Evolutionary conservation across 1,140 invertebrate species (phyloP).

Genomic region (Drosophila albomicans): DNA sequence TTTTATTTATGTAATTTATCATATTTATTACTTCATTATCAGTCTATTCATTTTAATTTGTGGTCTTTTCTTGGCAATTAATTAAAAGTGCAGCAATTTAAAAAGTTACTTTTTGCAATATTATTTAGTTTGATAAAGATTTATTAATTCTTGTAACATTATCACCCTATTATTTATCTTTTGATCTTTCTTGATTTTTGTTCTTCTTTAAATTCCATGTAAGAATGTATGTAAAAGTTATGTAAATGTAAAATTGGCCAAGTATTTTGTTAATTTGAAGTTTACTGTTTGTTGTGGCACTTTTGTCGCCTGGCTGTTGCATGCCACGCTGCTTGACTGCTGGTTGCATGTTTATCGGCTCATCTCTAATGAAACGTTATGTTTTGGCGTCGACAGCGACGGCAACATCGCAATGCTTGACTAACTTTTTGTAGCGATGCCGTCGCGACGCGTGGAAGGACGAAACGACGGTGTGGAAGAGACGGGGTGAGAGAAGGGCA

Average conservation of each 20-base stretch:
- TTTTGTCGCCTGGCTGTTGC: constrained; percentile 31
- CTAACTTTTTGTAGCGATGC: constrained; percentile 61
- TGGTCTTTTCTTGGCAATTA: too few species aligned
- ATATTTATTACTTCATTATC: too few species aligned
- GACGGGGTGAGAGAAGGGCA: constrained; percentile 7
- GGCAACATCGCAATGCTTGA: constrained; percentile 24
- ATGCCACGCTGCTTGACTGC: constrained; percentile 16
- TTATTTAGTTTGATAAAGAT: too few species aligned
- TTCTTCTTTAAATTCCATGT: too few species aligned
- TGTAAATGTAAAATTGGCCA: neutral
- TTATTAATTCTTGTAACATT: too few species aligned
- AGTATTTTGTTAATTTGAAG: neutral
- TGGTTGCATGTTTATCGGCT: constrained; percentile 72
- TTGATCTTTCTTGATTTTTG: too few species aligned
- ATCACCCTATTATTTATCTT: too few species aligned
- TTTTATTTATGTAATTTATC: too few species aligned
- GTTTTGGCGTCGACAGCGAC: constrained; percentile 42
- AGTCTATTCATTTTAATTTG: too few species aligned
- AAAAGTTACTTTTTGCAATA: too few species aligned
- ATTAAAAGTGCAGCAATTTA: too few species aligned
- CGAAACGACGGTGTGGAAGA: constrained; percentile 13
- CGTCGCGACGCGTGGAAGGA: constrained; percentile 19
- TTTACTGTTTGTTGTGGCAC: neutral
- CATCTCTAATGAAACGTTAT: constrained; percentile 80
- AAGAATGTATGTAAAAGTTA: too few species aligned